These are phyloP conservation scores for Meles meles DNA, from an alignment of 2,113 vertebrate genomes.

Conservation along the genomic window DNA sequence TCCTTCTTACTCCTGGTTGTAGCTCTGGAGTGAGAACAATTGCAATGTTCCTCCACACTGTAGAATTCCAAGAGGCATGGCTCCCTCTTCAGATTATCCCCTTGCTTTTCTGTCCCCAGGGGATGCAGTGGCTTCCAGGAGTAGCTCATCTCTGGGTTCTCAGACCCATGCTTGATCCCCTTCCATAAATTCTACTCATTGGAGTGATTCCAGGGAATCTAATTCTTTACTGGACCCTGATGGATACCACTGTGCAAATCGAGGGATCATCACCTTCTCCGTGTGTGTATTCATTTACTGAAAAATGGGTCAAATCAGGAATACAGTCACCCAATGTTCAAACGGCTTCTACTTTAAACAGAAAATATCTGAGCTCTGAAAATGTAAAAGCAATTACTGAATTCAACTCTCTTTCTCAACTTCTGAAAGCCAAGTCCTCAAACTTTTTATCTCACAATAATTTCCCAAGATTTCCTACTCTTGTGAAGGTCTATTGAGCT, in stretches of 20 bases:
- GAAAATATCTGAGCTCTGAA: not conserved
- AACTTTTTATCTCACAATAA: not conserved
- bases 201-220: not conserved
- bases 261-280: fast-evolving
- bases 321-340: not conserved
- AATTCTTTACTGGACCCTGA: not conserved
- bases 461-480: not conserved
- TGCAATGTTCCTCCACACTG: fast-evolving
- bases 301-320: not conserved
- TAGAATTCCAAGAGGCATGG: fast-evolving
- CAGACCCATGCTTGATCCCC: not conserved
- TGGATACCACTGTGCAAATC: not conserved
- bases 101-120: fast-evolving
- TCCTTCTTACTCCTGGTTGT: no score
- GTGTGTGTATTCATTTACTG: not conserved
- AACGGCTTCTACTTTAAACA: not conserved
- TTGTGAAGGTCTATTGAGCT: not conserved
- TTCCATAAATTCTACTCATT: not conserved
- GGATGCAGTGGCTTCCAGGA: not conserved
- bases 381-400: not conserved
- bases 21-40: not conserved
- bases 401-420: not conserved
- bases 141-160: no score
- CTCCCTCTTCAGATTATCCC: not conserved
- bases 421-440: not conserved